Base-by-base conservation (phyloP, 2,888 invertebrate genomes). In the Cantharis nigra region DNA sequence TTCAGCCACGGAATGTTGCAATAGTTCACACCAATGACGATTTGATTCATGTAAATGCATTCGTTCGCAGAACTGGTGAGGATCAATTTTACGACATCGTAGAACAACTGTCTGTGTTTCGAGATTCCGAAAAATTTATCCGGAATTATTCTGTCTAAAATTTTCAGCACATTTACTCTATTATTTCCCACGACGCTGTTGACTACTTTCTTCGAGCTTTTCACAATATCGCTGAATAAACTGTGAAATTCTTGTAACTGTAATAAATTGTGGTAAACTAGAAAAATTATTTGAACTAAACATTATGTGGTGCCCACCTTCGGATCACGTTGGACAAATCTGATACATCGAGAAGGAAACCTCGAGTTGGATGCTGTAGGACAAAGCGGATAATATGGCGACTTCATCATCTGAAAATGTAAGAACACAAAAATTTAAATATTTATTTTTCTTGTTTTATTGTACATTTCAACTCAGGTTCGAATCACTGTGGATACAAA, bases 111-210 rank as follows among this genome's bases (percentile, higher is more conserved):
- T 7, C 72, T 18, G 26, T 79, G 76, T 18, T 49, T 62, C 1
- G 13, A 5, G 9, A 14, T 69, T 10, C 79, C 79, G 30, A 79
- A 79, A 30, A 67, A 78, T 26, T 73, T 62, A 11, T 64, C 26
- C 9, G 79, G 79, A 63, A 79, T 74, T 4, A 78, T 67, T 30
- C 69, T 11, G 33, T 79, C 75, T n/a, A 79, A 26, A 28, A 74
- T 63, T 65, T 76, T 76, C 3, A 79, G 65, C 5, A 79, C 18
- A 10, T 79, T 70, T 3, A 75, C 23, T 3, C 11, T 14, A 9
- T 9, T 63, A 11, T 62, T 30, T 3, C 11, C n/a, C 63, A 72
- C 26, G 14, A 26, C 5, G 16, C 13, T 30, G 33, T 71, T 69
- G 7, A 64, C 74, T 20, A 18, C 14, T 62, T 30, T 3, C 70